Percentiles rank a stretch among this genome's conserved stretches.
These are phyloP conservation scores for Leptura quadrifasciata DNA, from an alignment of 2,888 invertebrate genomes.

Conservation along the genomic window DNA sequence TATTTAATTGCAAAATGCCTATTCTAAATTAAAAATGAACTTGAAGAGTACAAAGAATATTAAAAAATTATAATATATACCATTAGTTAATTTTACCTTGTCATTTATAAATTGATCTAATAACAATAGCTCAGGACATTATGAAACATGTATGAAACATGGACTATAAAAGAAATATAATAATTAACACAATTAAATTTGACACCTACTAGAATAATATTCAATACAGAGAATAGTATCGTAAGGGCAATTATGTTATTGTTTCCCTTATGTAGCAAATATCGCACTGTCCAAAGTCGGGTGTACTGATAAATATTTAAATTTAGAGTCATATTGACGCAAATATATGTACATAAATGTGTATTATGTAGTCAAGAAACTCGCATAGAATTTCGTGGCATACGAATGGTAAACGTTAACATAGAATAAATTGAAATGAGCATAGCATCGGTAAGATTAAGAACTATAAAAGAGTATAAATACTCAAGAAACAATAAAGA, in stretches of 20 bases:
- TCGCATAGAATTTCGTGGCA: neutral
- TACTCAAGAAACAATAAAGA: no score
- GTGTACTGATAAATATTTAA: neutral
- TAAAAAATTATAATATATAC: neutral
- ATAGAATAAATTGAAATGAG: no score
- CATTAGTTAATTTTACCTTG: neutral
- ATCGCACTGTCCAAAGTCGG: neutral
- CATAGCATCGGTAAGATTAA: no score
- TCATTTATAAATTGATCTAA: neutral
- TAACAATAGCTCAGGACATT: neutral
- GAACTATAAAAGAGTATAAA: no score
- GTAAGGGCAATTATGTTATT: neutral
- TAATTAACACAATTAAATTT: neutral
- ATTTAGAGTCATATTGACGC: neutral
- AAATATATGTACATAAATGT: neutral
- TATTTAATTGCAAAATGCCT: neutral
- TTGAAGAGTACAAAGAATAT: neutral
- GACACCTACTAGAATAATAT: no score
- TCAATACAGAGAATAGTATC: no score
- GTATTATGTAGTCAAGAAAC: neutral
- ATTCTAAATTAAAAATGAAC: neutral
- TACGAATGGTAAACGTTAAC: no score
- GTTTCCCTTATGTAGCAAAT: neutral
- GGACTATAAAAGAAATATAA: neutral
- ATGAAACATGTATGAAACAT: neutral